phyloP scores from a whole-genome alignment of 2,888 invertebrate genomes.

The Aphidoletes aphidimyza region DNA sequence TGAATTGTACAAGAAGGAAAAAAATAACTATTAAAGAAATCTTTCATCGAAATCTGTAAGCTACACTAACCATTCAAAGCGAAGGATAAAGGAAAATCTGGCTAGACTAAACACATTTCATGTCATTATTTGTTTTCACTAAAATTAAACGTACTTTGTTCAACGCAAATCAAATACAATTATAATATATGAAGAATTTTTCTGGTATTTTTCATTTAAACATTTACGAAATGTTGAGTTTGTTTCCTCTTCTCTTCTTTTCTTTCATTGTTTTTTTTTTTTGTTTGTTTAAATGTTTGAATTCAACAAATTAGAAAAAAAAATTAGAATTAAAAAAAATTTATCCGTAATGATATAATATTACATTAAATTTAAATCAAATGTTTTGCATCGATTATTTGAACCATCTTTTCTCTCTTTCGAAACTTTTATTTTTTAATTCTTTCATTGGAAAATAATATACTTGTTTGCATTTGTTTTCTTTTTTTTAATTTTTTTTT shows the following conservation, averaged over 20 bases:
- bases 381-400: not conserved
- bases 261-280: too few relatives aligned
- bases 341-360: conserved; percentile 35
- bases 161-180: conserved; percentile 23
- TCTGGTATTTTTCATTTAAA: not conserved
- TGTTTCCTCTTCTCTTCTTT: not conserved
- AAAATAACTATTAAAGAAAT: not conserved
- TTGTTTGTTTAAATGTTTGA: not conserved
- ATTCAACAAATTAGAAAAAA: conserved; percentile 31
- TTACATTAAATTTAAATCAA: conserved; percentile 13
- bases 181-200: conserved; percentile 32
- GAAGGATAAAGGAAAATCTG: conserved; percentile 27
- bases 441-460: too few relatives aligned
- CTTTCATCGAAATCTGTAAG: not conserved
- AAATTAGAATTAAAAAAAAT: conserved; percentile 39
- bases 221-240: conserved; percentile 33
- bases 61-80: conserved; percentile 25
- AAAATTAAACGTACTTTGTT: conserved; percentile 7
- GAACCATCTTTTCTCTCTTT: too few relatives aligned
- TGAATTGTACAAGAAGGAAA: not conserved
- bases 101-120: conserved; percentile 43
- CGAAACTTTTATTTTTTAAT: too few relatives aligned
- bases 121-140: not conserved
- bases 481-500: too few relatives aligned
- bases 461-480: too few relatives aligned